phyloP scores from a whole-genome alignment of 2,797 vertebrate species.

The Thaleichthys pacificus region DNA sequence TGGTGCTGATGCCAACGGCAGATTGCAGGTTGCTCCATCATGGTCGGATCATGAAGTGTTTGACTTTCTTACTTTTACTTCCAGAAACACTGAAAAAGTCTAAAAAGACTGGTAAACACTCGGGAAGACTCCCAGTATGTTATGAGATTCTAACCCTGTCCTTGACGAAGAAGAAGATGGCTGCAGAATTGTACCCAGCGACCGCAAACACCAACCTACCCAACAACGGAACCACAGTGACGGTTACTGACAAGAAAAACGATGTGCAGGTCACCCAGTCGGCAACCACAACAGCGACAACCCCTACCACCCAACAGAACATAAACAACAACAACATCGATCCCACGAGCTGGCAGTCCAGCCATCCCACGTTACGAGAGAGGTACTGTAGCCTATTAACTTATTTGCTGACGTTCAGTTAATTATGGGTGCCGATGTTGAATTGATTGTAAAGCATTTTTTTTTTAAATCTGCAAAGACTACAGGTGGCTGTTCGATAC shows the following conservation, averaged over 20 bases:
- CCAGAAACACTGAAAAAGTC: constrained; percentile 92
- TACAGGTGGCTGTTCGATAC: no score
- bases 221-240: constrained; percentile 72
- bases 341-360: constrained; percentile 86
- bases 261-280: constrained; percentile 76
- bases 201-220: constrained; percentile 75
- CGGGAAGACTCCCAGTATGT: constrained; percentile 77
- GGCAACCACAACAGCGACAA: constrained; percentile 65
- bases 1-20: constrained; percentile 84
- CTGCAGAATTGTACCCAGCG: constrained; percentile 88
- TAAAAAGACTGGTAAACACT: constrained; percentile 77
- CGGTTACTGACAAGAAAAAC: constrained; percentile 78
- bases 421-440: background rate
- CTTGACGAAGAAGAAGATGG: constrained; percentile 87
- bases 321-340: constrained; percentile 91
- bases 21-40: constrained; percentile 83
- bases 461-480: no score
- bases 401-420: no score
- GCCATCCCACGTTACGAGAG: constrained; percentile 91
- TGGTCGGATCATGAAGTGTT: constrained; percentile 94
- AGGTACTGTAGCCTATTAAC: constrained; percentile 71
- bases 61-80: constrained; percentile 90
- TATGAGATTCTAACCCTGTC: constrained; percentile 83
- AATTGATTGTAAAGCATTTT: background rate
- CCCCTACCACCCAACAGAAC: constrained; percentile 79